These are phyloP conservation scores for Steinernema feltiae DNA, from an alignment of 1,140 invertebrate genomes.

Conservation along the genomic window DNA sequence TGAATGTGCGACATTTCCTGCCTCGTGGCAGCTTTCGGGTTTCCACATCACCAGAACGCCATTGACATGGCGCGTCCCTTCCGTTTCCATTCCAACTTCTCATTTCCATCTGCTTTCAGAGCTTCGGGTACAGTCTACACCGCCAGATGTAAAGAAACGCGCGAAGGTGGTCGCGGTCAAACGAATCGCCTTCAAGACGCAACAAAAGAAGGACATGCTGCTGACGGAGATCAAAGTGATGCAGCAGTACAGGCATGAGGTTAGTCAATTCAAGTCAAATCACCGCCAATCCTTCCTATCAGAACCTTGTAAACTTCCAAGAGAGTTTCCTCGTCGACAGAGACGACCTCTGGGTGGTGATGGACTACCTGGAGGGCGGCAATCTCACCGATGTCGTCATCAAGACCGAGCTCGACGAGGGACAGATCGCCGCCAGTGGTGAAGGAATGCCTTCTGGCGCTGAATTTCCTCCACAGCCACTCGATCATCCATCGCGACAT, in stretches of 20 bases:
- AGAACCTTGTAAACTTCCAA: conserved; percentile 63
- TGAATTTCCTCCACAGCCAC: conserved; percentile 54
- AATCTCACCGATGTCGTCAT: conserved; percentile 64
- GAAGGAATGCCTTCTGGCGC: conserved; percentile 52
- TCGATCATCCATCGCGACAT: conserved; percentile 57
- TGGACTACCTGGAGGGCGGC: conserved; percentile 64
- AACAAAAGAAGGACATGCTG: conserved; percentile 63
- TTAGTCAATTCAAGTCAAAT: conserved; percentile 26
- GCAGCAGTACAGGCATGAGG: conserved; percentile 54
- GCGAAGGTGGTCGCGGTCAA: conserved; percentile 62
- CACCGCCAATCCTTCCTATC: conserved; percentile 33
- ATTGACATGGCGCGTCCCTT: no score
- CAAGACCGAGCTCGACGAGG: conserved; percentile 63
- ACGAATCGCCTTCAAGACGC: conserved; percentile 62
- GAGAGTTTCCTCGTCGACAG: conserved; percentile 56
- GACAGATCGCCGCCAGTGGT: conserved; percentile 58
- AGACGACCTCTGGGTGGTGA: conserved; percentile 63
- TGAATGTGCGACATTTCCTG: no score
- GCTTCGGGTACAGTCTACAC: conserved; percentile 62
- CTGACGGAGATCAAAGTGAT: conserved; percentile 62
- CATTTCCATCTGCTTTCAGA: no score
- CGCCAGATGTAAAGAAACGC: conserved; percentile 53
- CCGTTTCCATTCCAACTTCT: no score
- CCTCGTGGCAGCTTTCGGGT: no score
- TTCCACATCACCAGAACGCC: no score